Evolutionary conservation across 2,888 invertebrate species (phyloP).

Genomic region (Agrilus biguttatus): DNA sequence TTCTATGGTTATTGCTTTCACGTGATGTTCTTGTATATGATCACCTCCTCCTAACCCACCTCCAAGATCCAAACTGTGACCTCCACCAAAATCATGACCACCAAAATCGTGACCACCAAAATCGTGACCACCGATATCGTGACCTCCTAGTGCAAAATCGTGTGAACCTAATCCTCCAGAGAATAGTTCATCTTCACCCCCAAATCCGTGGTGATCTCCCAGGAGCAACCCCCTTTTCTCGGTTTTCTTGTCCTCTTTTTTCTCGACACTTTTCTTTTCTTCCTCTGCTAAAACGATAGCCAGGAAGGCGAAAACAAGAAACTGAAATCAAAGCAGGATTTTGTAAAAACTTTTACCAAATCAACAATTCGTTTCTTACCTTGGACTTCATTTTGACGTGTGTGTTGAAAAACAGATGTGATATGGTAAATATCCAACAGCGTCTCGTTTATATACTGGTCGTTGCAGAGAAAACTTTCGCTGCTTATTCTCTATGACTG

Average conservation of each 20-base stretch:
- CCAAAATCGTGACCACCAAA: conserved; percentile 8
- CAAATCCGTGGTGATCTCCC: conserved; percentile 12
- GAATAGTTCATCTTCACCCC: conserved; percentile 6
- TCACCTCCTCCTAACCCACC: conserved; percentile 8
- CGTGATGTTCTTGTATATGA: conserved; percentile 11
- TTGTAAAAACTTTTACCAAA: too few relatives aligned
- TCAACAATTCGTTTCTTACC: too few relatives aligned
- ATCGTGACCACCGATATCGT: conserved; percentile 8
- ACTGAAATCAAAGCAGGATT: too few relatives aligned
- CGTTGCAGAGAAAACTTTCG: too few relatives aligned
- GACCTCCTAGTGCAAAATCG: conserved; percentile 10
- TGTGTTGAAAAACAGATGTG: too few relatives aligned
- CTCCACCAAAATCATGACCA: conserved; percentile 9
- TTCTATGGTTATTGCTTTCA: conserved; percentile 19
- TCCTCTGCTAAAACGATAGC: conserved; percentile 11
- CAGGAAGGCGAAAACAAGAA: conserved; percentile 7
- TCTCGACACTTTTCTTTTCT: conserved; percentile 1
- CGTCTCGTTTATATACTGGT: too few relatives aligned
- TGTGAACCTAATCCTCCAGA: conserved; percentile 6
- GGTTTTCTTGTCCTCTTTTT: background rate
- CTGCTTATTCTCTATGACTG: too few relatives aligned
- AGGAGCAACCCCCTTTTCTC: background rate
- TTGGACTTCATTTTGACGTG: too few relatives aligned
- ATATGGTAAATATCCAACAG: too few relatives aligned
- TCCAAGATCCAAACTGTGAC: conserved; percentile 11